phyloP scores from a whole-genome alignment of 2,888 invertebrate genomes.

The Dichetophora obliterata region DNA sequence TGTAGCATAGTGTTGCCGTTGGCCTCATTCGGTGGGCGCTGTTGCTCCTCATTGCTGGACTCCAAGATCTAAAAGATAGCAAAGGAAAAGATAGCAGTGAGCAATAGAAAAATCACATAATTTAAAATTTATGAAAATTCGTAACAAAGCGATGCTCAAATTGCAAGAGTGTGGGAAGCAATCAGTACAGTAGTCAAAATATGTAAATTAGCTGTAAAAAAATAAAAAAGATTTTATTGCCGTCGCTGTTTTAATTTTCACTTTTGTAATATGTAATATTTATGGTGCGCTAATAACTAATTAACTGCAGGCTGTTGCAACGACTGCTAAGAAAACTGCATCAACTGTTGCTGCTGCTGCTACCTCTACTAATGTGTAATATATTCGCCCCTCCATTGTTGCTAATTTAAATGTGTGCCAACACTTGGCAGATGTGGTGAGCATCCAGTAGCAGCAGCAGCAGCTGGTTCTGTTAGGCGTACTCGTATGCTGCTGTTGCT shows the following conservation, averaged over 20 bases:
- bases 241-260: not conserved
- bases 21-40: slow-evolving; percentile 56
- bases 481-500: not conserved
- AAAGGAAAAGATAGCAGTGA: not conserved
- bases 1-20: slow-evolving; percentile 52
- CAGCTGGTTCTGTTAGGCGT: too few relatives aligned
- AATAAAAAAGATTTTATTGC: not conserved
- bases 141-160: not conserved
- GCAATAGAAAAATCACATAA: not conserved
- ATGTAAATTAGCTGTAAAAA: slow-evolving; percentile 19
- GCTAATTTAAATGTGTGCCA: slow-evolving; percentile 28
- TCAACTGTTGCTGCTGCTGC: not conserved
- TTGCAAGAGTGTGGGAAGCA: slow-evolving; percentile 17
- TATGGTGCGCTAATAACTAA: slow-evolving; percentile 42
- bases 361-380: not conserved
- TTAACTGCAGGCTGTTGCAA: slow-evolving; percentile 40
- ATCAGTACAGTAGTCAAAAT: slow-evolving; percentile 10
- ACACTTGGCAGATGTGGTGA: not conserved
- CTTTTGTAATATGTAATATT: slow-evolving; percentile 26
- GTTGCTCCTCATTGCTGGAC: slow-evolving; percentile 67
- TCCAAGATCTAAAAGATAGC: slow-evolving; percentile 66
- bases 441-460: not conserved
- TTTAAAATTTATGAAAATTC: not conserved
- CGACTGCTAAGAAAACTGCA: not conserved
- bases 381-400: slow-evolving; percentile 32